Base-by-base conservation (phyloP, 2,113 vertebrate genomes). In the Mystacornis crossleyi region DNA sequence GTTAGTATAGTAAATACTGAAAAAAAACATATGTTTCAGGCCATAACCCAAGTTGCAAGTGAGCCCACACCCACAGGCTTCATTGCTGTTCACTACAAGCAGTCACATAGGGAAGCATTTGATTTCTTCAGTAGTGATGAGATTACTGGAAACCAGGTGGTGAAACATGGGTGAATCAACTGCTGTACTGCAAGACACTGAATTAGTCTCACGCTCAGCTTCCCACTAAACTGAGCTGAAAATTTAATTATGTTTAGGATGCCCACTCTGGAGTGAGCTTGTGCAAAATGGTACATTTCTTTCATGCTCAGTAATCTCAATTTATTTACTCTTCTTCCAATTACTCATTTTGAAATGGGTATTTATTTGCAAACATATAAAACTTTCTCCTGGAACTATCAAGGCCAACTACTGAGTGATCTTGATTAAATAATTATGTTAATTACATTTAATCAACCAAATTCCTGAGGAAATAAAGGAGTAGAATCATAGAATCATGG, bases 281-380 rank as follows among this genome's bases (percentile, higher is more conserved):
- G 38, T 79, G 26, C n/a, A 42, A 50, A 70, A 54, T 11, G 17
- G 11, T 34, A 6, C 2, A 17, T 81, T 53, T 87, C n/a, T 51
- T 34, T 40, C 20, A 34, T n/a, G 20, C 24, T 77, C 38, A 24
- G 36, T 33, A 40, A 74, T 64, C 29, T 47, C 0, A 0, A 18
- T 19, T 18, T 47, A 51, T 75, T 80, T 57, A 34, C 13, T 71
- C 28, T 60, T 78, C 34, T 47, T 77, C 47, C 29, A 58, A 1
- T 47, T 13, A 9, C 23, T 77, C 69, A 7, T 48, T 81, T 74
- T 8, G 10, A 38, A 55, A 86, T 16, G 3, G 23, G 10, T 17
- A 0, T 38, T 1, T 42, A 26, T 78, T 89, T 78, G 33, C 40
- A 71, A 79, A 51, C 8, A 43, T 26, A 10, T 1, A 18, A 34